Conservation (phyloP, 2,797 vertebrate species). For the Champsocephalus esox region DNA sequence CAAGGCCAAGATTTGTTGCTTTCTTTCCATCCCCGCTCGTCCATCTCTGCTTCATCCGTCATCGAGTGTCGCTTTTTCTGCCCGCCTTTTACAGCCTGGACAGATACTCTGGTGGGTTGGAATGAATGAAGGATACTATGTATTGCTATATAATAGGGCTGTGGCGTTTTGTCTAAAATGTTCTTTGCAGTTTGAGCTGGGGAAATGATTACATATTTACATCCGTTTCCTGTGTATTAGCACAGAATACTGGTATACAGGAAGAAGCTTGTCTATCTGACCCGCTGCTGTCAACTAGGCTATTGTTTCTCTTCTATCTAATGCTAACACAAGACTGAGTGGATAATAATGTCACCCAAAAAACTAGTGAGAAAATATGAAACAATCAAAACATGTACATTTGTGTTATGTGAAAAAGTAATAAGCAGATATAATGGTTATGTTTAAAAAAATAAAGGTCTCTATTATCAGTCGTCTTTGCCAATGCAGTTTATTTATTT, state of each 20-base stretch:
- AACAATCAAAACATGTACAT: background rate
- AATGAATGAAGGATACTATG: background rate
- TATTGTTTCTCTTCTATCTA: background rate
- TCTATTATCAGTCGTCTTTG: background rate
- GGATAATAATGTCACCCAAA: background rate
- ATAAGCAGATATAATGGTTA: background rate
- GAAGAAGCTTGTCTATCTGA: background rate
- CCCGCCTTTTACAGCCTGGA: slow-evolving; percentile 31
- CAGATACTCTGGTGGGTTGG: background rate
- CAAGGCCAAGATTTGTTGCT: slow-evolving; percentile 51
- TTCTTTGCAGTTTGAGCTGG: background rate
- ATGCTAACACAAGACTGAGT: background rate
- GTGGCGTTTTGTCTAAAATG: background rate
- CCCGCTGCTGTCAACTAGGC: background rate
- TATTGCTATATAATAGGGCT: background rate
- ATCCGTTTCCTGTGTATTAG: background rate
- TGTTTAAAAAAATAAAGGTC: background rate
- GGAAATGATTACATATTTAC: slow-evolving; percentile 1
- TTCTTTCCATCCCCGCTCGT: slow-evolving; percentile 63
- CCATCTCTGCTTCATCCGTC: slow-evolving; percentile 41
- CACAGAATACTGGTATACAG: background rate
- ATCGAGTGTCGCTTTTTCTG: slow-evolving; percentile 28
- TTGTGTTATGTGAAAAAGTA: background rate
- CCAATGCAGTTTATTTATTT: slow-evolving; percentile 1
- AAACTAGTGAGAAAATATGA: background rate